phyloP scores from a whole-genome alignment of 2,113 vertebrate species.

The Tragelaphus scriptus region DNA sequence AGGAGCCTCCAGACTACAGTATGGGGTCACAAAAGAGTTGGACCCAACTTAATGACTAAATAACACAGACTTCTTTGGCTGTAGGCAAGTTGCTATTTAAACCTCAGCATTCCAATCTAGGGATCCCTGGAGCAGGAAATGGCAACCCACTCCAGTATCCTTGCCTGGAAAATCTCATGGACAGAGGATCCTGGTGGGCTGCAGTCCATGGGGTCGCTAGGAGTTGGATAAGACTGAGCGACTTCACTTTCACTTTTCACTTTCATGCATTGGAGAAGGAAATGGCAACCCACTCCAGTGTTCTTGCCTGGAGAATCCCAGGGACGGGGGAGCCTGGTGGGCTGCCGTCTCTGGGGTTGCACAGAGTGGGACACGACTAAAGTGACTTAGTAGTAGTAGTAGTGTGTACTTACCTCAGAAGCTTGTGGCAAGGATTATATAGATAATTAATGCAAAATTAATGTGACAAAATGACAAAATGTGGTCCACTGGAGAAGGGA shows the following conservation, averaged over 20 bases:
- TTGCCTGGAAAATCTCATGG: background rate
- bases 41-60: background rate
- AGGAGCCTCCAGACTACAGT: background rate
- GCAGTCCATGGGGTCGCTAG: background rate
- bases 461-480: background rate
- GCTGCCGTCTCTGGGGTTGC: too few species aligned
- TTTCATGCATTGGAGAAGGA: too few species aligned
- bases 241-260: background rate
- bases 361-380: too few species aligned
- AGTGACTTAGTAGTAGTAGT: background rate
- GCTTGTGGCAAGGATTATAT: background rate
- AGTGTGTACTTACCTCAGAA: slow-evolving; percentile 4
- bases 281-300: too few species aligned
- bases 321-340: too few species aligned
- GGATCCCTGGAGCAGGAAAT: background rate
- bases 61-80: background rate
- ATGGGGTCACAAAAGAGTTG: background rate
- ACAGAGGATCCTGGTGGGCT: background rate
- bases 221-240: background rate
- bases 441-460: slow-evolving; percentile 2
- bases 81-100: background rate
- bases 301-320: too few species aligned
- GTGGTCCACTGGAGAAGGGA: background rate
- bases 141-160: background rate
- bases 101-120: background rate